Conservation (phyloP, 23 tunicate species). For the Diplosoma virens region DNA sequence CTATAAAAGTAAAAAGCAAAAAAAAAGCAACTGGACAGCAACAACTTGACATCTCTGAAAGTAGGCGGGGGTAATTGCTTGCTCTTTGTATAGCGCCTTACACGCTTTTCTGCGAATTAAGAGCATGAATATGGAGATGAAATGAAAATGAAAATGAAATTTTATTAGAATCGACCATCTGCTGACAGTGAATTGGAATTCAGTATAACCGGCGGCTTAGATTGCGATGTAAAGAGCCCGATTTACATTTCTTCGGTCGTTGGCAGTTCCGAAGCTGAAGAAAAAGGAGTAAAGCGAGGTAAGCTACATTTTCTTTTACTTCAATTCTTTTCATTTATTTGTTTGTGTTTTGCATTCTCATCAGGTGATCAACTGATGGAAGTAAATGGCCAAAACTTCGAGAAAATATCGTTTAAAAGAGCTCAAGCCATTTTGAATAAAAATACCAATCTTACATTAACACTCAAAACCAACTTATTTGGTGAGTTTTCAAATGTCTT, state of each 20-base stretch:
- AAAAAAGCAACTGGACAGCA: no score
- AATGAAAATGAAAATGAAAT: no score
- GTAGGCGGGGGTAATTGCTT: no score
- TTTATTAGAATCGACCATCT: slow-evolving; percentile 64
- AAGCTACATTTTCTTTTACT: background rate
- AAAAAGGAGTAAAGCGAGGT: slow-evolving; percentile 94
- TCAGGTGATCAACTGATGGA: slow-evolving; percentile 74
- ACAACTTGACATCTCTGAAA: no score
- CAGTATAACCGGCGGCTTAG: slow-evolving; percentile 74
- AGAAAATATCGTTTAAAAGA: slow-evolving; percentile 67
- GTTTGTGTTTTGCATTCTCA: background rate
- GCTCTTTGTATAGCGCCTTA: no score
- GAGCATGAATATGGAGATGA: no score
- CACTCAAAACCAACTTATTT: slow-evolving; percentile 71
- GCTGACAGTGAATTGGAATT: slow-evolving; percentile 75
- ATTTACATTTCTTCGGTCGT: slow-evolving; percentile 69
- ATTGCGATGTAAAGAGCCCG: slow-evolving; percentile 53
- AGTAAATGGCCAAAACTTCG: slow-evolving; percentile 96
- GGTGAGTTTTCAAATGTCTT: slow-evolving; percentile 48
- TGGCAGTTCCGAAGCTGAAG: slow-evolving; percentile 62
- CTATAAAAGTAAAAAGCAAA: no score
- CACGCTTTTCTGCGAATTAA: no score
- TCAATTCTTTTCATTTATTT: background rate
- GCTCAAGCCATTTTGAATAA: slow-evolving; percentile 72
- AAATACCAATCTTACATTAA: slow-evolving; percentile 62